phyloP scores from a whole-genome alignment of 2,888 invertebrate genomes.

The Caradrina kadenii region DNA sequence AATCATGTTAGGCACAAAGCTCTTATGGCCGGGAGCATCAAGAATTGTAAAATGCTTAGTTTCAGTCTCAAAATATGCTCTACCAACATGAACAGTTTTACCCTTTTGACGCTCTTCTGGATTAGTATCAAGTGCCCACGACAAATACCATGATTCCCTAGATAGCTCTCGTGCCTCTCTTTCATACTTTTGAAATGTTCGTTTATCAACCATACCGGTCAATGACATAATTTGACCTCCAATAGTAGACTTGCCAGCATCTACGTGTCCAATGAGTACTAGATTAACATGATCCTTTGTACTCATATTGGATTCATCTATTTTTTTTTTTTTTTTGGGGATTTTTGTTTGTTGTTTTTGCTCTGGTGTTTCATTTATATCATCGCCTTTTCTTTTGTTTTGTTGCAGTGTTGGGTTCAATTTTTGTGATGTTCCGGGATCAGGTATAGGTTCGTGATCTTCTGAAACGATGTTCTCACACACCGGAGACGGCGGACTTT shows the following conservation, averaged over 20 bases:
- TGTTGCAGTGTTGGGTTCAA: neutral
- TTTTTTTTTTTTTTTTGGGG: neutral
- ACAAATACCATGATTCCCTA: constrained; percentile 99
- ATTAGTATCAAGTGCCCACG: constrained; percentile 99
- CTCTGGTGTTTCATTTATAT: too few species aligned
- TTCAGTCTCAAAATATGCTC: constrained; percentile 99
- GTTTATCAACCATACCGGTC: constrained; percentile 3
- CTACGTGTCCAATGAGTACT: constrained; percentile 24
- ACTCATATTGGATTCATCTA: too few species aligned
- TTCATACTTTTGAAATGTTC: neutral
- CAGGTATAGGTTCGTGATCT: neutral
- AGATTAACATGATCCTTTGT: constrained; percentile 21
- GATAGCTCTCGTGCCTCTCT: constrained; percentile 95
- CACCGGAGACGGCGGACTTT: too few species aligned
- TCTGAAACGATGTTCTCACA: too few species aligned
- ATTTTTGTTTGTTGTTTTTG: neutral
- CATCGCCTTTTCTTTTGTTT: neutral
- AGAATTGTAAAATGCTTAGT: constrained; percentile 99
- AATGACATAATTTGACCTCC: constrained; percentile 26
- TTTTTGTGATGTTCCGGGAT: neutral
- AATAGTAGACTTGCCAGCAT: constrained; percentile 32
- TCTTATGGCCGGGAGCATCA: constrained; percentile 99
- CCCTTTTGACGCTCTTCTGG: constrained; percentile 98
- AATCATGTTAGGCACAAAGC: constrained; percentile 99
- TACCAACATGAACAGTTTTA: constrained; percentile 99